phyloP scores from a whole-genome alignment of 2,888 invertebrate genomes.

The Drosophila anomelani region DNA sequence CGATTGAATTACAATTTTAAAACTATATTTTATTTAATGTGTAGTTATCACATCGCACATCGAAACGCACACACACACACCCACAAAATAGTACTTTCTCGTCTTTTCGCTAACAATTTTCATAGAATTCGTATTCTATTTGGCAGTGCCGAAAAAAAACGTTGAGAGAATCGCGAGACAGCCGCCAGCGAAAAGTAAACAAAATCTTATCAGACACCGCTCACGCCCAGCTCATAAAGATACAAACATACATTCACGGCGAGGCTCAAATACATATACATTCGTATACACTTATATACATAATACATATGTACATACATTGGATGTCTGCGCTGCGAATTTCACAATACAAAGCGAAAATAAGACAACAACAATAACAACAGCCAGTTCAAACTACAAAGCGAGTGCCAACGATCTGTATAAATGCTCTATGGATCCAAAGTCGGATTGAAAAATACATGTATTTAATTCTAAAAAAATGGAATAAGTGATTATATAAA shows the following conservation, averaged over 20 bases:
- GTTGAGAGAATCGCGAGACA: slow-evolving; percentile 41
- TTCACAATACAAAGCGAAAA: slow-evolving; percentile 64
- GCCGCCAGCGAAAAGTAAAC: slow-evolving; percentile 47
- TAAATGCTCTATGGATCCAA: slow-evolving; percentile 9
- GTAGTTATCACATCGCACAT: slow-evolving; percentile 26
- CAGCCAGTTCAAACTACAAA: not conserved
- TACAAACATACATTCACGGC: slow-evolving; percentile 33
- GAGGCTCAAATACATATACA: slow-evolving; percentile 27
- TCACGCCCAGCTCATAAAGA: slow-evolving; percentile 72
- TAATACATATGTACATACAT: slow-evolving; percentile 29
- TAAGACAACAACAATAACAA: slow-evolving; percentile 22
- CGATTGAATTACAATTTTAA: too few relatives aligned
- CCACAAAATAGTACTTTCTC: not conserved
- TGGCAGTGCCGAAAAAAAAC: slow-evolving; percentile 35
- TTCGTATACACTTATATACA: slow-evolving; percentile 13
- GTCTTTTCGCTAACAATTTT: slow-evolving; percentile 15
- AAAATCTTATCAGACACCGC: slow-evolving; percentile 50
- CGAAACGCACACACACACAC: not conserved
- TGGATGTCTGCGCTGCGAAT: slow-evolving; percentile 52
- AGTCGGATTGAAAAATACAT: not conserved
- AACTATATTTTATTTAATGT: not conserved
- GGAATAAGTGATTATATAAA: too few relatives aligned
- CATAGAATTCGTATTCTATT: slow-evolving; percentile 28
- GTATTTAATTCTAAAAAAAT: not conserved
- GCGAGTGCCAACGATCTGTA: not conserved